Evolutionary conservation across 2,888 invertebrate species (phyloP), one percentile per base, ranked within the genome.

Genomic region (Herminia tarsipennalis): DNA sequence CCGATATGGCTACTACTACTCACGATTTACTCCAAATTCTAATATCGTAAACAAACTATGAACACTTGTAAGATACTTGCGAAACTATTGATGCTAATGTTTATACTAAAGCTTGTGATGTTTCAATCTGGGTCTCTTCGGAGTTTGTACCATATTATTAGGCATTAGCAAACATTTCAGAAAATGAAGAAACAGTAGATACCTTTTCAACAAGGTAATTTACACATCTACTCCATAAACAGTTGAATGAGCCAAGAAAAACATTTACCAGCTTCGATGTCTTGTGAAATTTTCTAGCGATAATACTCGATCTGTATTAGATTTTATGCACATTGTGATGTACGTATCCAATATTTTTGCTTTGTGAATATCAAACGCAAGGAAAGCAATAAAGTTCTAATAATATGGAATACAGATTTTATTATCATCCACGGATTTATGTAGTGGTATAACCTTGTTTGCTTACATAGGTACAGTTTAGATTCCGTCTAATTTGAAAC

Each of bases 221-320:
- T 70, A 73, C 68, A 64, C 63, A 44, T 43, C 16, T n/a, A 44
- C 44, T 20, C 16, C 18, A 56, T 49, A 59, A 73, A 72, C 67
- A 46, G 50, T 56, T 52, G 63, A 70, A 70, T 67, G 57, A 54
- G 64, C 66, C 61, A 73, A 72, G 69, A 73, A 73, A 77, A 81
- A 78, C 69, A 61, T 62, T 70, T 42, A 48, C 54, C 70, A 72
- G 66, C 43, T 32, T 30, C 55, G 37, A 14, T 32, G 36, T 21
- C 54, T 73, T 72, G 61, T 65, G 61, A 72, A 74, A 73, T 41
- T 18, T 34, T 45, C 17, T 42, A 18, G 21, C 21, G 21, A 28
- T 18, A 21, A 27, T 37, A 37, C 16, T 16, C 16, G 29, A 29
- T 29, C 28, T 14, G 9, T 10, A 27, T 22, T 13, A 14, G 18